Evolutionary conservation across 1,140 invertebrate species (phyloP), one percentile per base, ranked within the genome.

Genomic region (Bombus balteatus): DNA sequence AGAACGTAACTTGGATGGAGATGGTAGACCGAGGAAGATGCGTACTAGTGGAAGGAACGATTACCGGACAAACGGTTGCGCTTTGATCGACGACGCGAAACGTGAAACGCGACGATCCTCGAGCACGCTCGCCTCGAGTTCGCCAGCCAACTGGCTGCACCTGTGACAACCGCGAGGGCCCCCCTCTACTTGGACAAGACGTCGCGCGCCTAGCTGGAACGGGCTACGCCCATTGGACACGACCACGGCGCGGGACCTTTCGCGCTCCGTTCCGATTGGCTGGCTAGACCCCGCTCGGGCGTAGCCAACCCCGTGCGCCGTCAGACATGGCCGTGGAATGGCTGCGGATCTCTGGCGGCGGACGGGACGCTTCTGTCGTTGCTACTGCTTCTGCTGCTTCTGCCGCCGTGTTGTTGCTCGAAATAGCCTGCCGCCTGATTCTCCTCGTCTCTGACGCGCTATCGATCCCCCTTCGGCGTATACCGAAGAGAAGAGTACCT

Each of bases 241-340:
- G 86, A 86, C 90, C 85, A 91, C 89, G 88, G 88, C 85, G 76
- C 72, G 66, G 41, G 79, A 85, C 87, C 81, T 87, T 71, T 80
- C 82, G 84, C 74, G 72, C 41, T 59, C 37, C 34, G 6, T 41
- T 25, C 5, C 72, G 28, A 93, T 93, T 93, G 92, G 92, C 22
- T 32, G 41, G 15, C 10, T 6, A 73, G 32, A 73, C 32, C n/a
- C 72, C 57, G 79, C 83, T 86, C 85, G 90, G 92, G 92, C 91
- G 92, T 88, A 76, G 53, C 90, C 86, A 77, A 90, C 85, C 88
- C 89, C 83, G 75, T 71, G 74, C 81, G 77, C 80, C 74, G 78
- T 65, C 76, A 85, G 91, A 91, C 89, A 94, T 94, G 92, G 91
- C 93, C 89, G 92, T 92, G 91, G 94, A 93, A 94, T 94, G 94